These are phyloP conservation scores for Brassicogethes aeneus DNA, from an alignment of 2,888 invertebrate species.

Conservation along the genomic window DNA sequence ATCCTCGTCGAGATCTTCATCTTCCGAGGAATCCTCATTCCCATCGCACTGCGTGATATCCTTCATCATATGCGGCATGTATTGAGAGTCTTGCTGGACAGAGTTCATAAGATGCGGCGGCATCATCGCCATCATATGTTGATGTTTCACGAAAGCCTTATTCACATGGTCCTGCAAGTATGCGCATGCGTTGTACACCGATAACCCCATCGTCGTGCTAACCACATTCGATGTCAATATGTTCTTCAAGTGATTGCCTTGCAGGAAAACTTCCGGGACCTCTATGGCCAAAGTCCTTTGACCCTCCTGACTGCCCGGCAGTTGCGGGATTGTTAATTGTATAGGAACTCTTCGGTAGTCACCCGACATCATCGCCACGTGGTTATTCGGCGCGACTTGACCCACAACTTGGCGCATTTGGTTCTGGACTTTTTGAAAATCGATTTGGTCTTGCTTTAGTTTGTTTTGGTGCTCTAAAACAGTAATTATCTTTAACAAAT, in stretches of 20 bases:
- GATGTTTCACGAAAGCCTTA: conserved; percentile 48
- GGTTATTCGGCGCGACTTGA: conserved; percentile 22
- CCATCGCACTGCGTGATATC: conserved; percentile 41
- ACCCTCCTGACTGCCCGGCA: conserved; percentile 54
- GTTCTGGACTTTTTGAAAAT: conserved; percentile 13
- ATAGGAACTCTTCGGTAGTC: conserved; percentile 45
- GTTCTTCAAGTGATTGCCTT: conserved; percentile 45
- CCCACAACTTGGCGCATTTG: conserved; percentile 21
- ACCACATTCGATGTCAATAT: conserved; percentile 81
- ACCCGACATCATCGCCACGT: conserved; percentile 9
- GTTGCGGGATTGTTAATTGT: conserved; percentile 72
- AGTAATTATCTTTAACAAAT: no score
- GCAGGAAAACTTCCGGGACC: conserved; percentile 75
- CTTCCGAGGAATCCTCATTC: conserved; percentile 56
- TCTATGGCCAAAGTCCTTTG: conserved; percentile 75
- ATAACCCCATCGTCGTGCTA: conserved; percentile 80
- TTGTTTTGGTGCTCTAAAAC: conserved; percentile 12
- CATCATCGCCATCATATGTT: conserved; percentile 7
- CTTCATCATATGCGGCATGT: conserved; percentile 13
- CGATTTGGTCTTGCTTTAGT: conserved; percentile 20
- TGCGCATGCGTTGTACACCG: conserved; percentile 68
- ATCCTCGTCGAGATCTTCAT: conserved; percentile 51
- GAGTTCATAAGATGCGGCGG: conserved; percentile 9
- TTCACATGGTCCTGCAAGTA: conserved; percentile 82
- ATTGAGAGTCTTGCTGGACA: conserved; percentile 28